phyloP scores from a whole-genome alignment of 1,140 invertebrate genomes.

The Rhopalosiphum maidis region DNA sequence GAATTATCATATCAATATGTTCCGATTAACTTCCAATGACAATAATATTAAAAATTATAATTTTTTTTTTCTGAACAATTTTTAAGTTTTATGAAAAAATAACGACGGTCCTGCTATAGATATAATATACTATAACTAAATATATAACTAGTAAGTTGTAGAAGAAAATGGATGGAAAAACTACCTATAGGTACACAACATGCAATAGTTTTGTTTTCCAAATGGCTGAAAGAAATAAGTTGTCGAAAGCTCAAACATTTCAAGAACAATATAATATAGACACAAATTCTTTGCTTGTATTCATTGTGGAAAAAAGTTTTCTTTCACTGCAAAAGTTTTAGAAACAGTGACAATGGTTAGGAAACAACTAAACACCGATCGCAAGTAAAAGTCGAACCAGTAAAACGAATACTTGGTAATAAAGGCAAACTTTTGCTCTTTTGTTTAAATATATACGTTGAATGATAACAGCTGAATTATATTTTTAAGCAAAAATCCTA shows the following conservation, averaged over 20 bases:
- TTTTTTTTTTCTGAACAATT: neutral
- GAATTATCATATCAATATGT: neutral
- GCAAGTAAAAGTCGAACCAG: conserved; percentile 51
- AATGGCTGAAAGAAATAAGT: conserved; percentile 17
- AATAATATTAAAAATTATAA: neutral
- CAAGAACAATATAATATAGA: conserved; percentile 53
- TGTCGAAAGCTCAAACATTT: conserved; percentile 46
- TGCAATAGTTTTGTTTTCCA: neutral
- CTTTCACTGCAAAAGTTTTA: conserved; percentile 41
- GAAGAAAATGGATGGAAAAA: neutral
- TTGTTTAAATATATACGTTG: conserved; percentile 40
- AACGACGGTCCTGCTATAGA: neutral
- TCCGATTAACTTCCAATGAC: neutral
- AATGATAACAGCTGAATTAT: conserved; percentile 38
- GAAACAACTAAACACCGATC: conserved; percentile 45
- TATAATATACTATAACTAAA: no score
- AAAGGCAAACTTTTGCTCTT: conserved; percentile 47
- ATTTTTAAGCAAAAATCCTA: conserved; percentile 30
- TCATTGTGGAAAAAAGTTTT: conserved; percentile 50
- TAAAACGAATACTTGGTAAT: conserved; percentile 29
- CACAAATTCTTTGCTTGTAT: conserved; percentile 48
- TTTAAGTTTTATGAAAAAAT: neutral
- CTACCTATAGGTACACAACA: neutral
- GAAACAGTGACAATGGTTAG: conserved; percentile 34
- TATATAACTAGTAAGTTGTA: neutral